Base-by-base conservation (phyloP, 1,140 invertebrate genomes). In the Coptotermes formosanus region DNA sequence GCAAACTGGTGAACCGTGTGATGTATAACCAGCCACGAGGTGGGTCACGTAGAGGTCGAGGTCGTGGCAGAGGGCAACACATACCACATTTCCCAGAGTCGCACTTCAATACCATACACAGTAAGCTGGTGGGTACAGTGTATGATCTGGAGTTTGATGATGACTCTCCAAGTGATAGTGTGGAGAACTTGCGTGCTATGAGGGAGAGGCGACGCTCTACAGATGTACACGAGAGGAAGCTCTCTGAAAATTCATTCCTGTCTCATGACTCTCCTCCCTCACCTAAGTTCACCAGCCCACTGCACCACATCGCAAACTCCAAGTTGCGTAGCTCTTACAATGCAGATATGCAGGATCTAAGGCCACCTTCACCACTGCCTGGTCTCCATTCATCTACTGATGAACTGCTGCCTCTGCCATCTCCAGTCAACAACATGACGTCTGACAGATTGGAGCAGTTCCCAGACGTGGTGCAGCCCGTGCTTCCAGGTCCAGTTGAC, bases 81-180 rank as follows among this genome's bases (percentile, higher is more conserved):
- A 86, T 87, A 45, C 89, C 23, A 85, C 90, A 88, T 88, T 89
- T 89, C 88, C 90, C 86, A 88, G 89, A 90, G 88, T 91, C 88
- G 86, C 82, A 90, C 83, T 89, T 91, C 43, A 91, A 93, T 83
- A 93, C 92, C 0, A 95, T 95, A 81, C 94, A 95, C 85, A 96
- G 94, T 89, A 96, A 96, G 90, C 91, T 97, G 44, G 94, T 95
- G 8, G 96, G 97, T 6, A 97, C 96, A 2, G 96, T 97, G 2
- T 98, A 97, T 88, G 96, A 97, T 89, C 94, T 97, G 88, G 95
- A 97, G 89, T 96, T 96, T 86, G 95, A 97, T 87, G 96, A 97
- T 88, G 96, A 97, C 88, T 92, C 93, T 7, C 94, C 95, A 16
- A 94, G 94, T 16, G 95, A 95, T 86, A 87, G 88, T 32, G 94